phyloP scores from a whole-genome alignment of 2,797 vertebrate genomes.

The Apodemus agrarius region DNA sequence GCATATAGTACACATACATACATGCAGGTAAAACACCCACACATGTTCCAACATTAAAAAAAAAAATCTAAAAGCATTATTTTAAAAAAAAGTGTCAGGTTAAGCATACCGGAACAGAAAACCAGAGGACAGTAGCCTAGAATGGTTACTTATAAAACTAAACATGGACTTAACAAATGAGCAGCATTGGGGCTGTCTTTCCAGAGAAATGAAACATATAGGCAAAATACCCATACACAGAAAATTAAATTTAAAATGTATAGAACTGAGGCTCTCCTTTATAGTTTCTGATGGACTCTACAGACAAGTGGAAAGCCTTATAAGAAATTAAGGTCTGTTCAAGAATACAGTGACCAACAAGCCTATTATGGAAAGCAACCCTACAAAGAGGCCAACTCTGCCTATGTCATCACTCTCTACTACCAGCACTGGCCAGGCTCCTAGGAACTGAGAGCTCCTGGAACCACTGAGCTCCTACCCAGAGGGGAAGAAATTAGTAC shows the following conservation, averaged over 20 bases:
- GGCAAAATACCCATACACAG: not conserved
- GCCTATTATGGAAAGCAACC: not conserved
- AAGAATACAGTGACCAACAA: not conserved
- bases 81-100: not conserved
- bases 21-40: not conserved
- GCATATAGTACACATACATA: not conserved
- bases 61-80: not conserved
- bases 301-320: not conserved
- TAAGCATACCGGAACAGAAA: not conserved
- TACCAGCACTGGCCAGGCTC: not conserved
- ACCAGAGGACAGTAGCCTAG: not conserved
- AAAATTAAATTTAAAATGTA: not conserved
- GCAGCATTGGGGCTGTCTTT: not conserved
- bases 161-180: not conserved
- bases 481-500: not conserved
- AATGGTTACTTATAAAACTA: not conserved
- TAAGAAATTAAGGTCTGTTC: not conserved
- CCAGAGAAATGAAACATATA: not conserved
- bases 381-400: rapidly evolving
- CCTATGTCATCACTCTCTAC: not conserved
- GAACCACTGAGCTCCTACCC: not conserved
- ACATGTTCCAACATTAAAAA: not conserved
- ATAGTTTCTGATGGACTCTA: not conserved
- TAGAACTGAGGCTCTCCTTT: not conserved
- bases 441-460: not conserved